These are phyloP conservation scores for Pluvialis apricaria DNA, from an alignment of 2,113 vertebrate genomes.

Conservation along the genomic window DNA sequence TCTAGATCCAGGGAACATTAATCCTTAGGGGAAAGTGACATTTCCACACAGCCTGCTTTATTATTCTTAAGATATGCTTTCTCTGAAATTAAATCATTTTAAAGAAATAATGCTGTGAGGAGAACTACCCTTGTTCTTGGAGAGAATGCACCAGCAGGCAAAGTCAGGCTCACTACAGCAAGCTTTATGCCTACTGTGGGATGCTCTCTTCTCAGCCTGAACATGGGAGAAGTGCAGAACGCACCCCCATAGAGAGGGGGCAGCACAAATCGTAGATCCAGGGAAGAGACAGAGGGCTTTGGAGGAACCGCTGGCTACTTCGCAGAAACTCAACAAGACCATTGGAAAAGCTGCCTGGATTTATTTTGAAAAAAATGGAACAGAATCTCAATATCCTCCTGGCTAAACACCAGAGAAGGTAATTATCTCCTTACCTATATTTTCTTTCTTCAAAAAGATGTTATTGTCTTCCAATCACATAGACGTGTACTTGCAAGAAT, in stretches of 20 bases:
- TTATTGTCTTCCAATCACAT: background rate
- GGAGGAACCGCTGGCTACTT: background rate
- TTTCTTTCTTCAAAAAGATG: background rate
- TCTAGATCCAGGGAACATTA: background rate
- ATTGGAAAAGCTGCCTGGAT: background rate
- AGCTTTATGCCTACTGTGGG: fast-evolving
- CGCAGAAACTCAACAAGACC: background rate
- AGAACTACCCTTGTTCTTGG: background rate
- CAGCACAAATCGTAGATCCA: background rate
- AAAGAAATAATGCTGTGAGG: constrained; percentile 16
- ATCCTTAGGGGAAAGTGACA: background rate
- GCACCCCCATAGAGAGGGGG: background rate
- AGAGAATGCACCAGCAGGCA: background rate
- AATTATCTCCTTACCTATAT: background rate
- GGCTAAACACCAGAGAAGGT: background rate
- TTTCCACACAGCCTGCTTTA: constrained; percentile 4
- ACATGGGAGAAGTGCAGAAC: background rate
- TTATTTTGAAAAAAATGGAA: background rate
- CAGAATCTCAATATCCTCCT: background rate
- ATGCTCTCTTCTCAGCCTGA: background rate
- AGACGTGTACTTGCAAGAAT: background rate
- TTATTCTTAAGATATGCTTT: background rate
- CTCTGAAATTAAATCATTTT: constrained; percentile 15
- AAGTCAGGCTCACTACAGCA: background rate
- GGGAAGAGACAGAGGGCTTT: background rate